These are phyloP conservation scores for Pangasianodon hypophthalmus DNA, from an alignment of 2,113 vertebrate species.

Conservation along the genomic window DNA sequence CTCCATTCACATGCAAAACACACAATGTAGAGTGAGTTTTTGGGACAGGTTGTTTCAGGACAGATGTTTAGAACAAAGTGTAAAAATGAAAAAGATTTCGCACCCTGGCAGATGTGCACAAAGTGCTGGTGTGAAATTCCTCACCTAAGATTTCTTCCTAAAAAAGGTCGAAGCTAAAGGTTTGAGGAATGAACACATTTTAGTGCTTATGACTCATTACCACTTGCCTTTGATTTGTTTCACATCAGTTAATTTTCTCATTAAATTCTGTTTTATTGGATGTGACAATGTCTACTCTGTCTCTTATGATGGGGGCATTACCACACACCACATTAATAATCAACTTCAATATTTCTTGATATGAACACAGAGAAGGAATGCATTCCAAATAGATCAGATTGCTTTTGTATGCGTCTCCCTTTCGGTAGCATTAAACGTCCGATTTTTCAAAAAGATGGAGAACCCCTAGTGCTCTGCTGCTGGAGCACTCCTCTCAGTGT, in stretches of 20 bases:
- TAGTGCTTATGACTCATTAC: background rate
- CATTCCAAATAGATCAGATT: constrained; percentile 29
- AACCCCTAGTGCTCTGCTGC: constrained; percentile 27
- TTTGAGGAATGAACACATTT: background rate
- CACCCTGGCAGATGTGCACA: constrained; percentile 27
- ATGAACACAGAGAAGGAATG: background rate
- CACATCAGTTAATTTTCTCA: background rate
- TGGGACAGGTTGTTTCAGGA: background rate
- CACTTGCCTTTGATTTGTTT: background rate
- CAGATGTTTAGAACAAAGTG: background rate
- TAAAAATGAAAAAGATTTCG: constrained; percentile 6
- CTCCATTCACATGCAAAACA: background rate
- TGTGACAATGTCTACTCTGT: background rate
- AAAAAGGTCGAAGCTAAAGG: background rate
- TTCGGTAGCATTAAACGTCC: constrained; percentile 30
- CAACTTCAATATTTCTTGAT: background rate
- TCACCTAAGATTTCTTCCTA: background rate
- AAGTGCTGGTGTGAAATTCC: constrained; percentile 24
- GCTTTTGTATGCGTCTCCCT: constrained; percentile 7
- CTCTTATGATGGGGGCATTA: background rate
- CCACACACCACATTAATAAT: background rate
- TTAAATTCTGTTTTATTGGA: constrained; percentile 8
- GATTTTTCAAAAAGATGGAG: constrained; percentile 37
- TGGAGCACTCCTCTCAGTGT: constrained; percentile 37
- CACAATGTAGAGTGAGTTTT: background rate